Base-by-base conservation (phyloP, 2,113 vertebrate genomes). In the Pelodiscus sinensis region DNA sequence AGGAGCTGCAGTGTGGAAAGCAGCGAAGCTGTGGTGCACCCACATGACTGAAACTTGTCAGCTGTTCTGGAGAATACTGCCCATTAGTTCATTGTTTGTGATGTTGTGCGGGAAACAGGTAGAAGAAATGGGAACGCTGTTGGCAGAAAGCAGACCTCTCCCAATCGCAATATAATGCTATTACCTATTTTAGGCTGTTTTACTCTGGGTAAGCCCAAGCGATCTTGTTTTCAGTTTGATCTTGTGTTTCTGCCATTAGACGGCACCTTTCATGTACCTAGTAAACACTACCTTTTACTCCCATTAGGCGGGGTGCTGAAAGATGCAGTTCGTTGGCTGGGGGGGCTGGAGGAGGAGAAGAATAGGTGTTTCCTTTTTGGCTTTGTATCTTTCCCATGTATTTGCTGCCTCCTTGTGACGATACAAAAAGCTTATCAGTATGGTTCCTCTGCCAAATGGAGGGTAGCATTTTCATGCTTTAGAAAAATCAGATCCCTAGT, bases 331-430 rank as follows among this genome's bases (percentile, higher is more conserved):
- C 38, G 81, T 68, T n/a, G 14, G 44, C 44, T 6, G 44, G 44
- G 5, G 6, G 44, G 44, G 5, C 7, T 5, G 44, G 58, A 81
- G 85, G 88, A 84, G 44, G 58, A 81, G 85, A 86, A 84, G 79
- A 4, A 78, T 79, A 89, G n/a, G 8, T 2, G 56, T 81, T 85
- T 95, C 55, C 77, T 60, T 16, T 4, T 51, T 60, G 80, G 2
- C 60, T 96, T 95, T 81, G 24, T 84, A 44, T 68, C 83, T 95
- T 96, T 94, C 85, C 50, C 89, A 86, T 82, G 62, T 90, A 51
- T 97, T 94, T 97, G 90, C 97, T 96, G 97, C 96, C 96, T 97
- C 96, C 97, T 95, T 96, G 94, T 97, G 97, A 94, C 95, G 5
- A 58, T 68, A 77, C 91, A 65, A 91, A 92, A 84, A 81, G 71